Conservation (phyloP, 2,888 invertebrate species). For the Cataglyphis rosenhaueri region DNA sequence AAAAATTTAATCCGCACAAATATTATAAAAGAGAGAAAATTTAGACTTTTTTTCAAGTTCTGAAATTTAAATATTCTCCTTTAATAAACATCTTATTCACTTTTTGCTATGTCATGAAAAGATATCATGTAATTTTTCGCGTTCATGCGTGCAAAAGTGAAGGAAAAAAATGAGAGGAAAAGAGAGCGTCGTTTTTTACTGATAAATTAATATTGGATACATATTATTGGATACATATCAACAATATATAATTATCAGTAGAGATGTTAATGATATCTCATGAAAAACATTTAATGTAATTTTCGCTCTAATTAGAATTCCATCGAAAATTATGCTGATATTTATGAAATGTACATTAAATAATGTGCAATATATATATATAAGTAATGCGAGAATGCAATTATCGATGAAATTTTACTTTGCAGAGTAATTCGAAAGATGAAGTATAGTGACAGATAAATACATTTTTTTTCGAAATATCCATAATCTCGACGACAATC, state of each 20-base stretch:
- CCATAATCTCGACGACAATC: slow-evolving; percentile 15
- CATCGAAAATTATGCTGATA: neutral
- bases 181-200: neutral
- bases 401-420: slow-evolving; percentile 6
- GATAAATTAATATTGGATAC: slow-evolving; percentile 28
- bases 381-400: neutral
- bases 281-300: slow-evolving; percentile 14
- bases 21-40: neutral
- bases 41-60: neutral
- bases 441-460: neutral
- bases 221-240: neutral
- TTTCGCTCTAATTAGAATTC: slow-evolving; percentile 27
- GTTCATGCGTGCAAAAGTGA: neutral
- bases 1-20: neutral
- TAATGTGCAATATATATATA: neutral
- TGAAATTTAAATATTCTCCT: neutral
- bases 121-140: neutral
- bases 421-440: neutral
- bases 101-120: neutral
- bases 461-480: neutral
- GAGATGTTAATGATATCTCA: neutral
- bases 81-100: neutral
- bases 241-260: slow-evolving; percentile 8
- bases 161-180: neutral
- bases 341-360: neutral